Evolutionary conservation across 1,140 invertebrate genomes (phyloP).

Genomic region (Saccostrea cuccullata): DNA sequence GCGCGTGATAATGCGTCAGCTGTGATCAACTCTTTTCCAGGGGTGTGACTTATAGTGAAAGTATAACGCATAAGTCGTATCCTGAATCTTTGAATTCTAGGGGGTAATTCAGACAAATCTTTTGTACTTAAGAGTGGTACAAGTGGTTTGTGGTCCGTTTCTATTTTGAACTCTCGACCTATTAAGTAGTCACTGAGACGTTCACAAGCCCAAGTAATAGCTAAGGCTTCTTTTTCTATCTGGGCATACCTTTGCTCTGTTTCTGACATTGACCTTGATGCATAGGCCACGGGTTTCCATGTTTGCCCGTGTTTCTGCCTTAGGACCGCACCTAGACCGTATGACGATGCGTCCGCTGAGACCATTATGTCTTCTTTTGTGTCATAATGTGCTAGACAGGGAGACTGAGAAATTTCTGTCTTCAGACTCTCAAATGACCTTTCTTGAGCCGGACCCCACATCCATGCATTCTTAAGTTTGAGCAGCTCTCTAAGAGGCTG

Average conservation of each 20-base stretch:
- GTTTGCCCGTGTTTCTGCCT: constrained; percentile 54
- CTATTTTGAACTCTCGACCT: constrained; percentile 59
- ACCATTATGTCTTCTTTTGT: constrained; percentile 10
- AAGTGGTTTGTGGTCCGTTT: constrained; percentile 50
- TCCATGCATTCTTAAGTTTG: constrained; percentile 29
- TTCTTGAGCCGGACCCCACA: constrained; percentile 44
- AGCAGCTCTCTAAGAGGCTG: constrained; percentile 48
- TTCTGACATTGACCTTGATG: constrained; percentile 75
- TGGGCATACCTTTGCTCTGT: constrained; percentile 79
- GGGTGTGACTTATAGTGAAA: no score
- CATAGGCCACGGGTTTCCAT: constrained; percentile 74
- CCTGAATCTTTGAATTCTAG: constrained; percentile 43
- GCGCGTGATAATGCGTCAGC: no score
- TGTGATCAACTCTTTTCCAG: no score
- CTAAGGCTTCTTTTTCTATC: constrained; percentile 81
- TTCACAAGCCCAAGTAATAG: constrained; percentile 78
- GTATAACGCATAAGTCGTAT: no score
- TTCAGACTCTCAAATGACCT: constrained; percentile 42
- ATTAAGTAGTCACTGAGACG: constrained; percentile 78
- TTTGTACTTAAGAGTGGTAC: constrained; percentile 55
- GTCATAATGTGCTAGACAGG: constrained; percentile 13
- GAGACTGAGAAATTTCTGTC: constrained; percentile 13
- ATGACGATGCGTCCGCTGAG: constrained; percentile 52
- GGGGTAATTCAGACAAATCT: constrained; percentile 44
- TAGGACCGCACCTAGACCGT: constrained; percentile 52